Evolutionary conservation across 2,113 vertebrate genomes (phyloP).

Genomic region (Xerus inauris): DNA sequence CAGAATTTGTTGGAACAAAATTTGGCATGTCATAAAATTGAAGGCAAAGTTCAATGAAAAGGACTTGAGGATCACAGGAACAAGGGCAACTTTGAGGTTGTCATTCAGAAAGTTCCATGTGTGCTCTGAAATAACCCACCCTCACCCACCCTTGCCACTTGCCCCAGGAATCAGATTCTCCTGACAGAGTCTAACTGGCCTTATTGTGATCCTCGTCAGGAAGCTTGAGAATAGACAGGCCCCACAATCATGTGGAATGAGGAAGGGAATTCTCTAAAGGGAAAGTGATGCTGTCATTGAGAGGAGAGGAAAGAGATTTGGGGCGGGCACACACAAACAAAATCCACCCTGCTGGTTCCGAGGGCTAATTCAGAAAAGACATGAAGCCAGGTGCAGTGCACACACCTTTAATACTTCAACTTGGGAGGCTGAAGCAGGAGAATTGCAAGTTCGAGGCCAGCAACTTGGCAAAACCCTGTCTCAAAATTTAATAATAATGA

Average conservation of each 20-base stretch:
- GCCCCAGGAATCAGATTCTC: not conserved
- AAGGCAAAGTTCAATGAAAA: not conserved
- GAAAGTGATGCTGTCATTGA: not conserved
- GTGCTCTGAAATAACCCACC: not conserved
- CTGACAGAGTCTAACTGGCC: not conserved
- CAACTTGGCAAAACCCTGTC: not conserved
- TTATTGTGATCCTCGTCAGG: not conserved
- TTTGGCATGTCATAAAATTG: not conserved
- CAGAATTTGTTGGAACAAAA: not conserved
- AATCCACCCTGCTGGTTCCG: not conserved
- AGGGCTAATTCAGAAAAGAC: not conserved
- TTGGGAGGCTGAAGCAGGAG: not conserved
- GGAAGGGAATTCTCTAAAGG: not conserved
- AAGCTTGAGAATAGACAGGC: not conserved
- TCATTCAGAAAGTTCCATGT: not conserved
- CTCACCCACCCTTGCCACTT: not conserved
- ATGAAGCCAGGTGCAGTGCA: not conserved
- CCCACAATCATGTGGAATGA: not conserved
- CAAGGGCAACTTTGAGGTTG: not conserved
- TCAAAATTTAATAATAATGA: not conserved
- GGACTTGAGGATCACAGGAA: not conserved
- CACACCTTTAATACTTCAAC: not conserved
- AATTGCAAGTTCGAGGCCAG: not conserved
- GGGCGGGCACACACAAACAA: not conserved
- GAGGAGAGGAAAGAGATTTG: not conserved